Percentiles rank a stretch among this genome's conserved stretches.
These are phyloP conservation scores for Pelodytes ibericus DNA, from an alignment of 2,797 vertebrate species.

Conservation along the genomic window DNA sequence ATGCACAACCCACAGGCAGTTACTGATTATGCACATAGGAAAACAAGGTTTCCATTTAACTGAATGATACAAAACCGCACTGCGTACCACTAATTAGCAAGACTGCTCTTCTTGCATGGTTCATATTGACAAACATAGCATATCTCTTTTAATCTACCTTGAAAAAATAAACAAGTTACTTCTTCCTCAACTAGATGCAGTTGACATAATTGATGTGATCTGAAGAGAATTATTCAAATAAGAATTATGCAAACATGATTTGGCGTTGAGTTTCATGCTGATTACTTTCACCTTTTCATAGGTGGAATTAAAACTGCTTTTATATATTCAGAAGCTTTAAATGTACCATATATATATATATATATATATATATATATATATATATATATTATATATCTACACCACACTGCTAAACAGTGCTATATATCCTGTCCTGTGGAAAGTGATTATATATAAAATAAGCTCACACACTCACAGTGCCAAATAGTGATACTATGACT, in stretches of 20 bases:
- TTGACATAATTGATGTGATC: conserved; percentile 1
- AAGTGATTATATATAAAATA: too few species aligned
- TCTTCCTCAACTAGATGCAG: neutral
- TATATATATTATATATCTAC: too few species aligned
- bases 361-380: too few species aligned
- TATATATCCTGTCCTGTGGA: too few species aligned
- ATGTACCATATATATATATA: too few species aligned
- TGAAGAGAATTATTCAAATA: neutral
- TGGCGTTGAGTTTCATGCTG: neutral
- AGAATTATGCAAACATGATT: conserved; percentile 1
- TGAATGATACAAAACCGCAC: neutral
- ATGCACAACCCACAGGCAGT: too few species aligned
- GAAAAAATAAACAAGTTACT: neutral
- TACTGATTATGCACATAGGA: too few species aligned
- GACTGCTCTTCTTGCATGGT: neutral
- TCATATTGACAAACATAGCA: neutral
- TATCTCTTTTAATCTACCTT: neutral
- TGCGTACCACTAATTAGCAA: neutral
- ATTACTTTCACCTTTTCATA: neutral
- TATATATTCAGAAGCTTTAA: too few species aligned
- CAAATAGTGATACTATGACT: too few species aligned
- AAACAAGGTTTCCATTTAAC: too few species aligned
- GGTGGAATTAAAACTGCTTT: neutral
- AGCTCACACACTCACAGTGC: too few species aligned
- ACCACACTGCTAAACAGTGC: too few species aligned